Evolutionary conservation across 2,797 vertebrate species (phyloP).

Genomic region (Lemur catta): DNA sequence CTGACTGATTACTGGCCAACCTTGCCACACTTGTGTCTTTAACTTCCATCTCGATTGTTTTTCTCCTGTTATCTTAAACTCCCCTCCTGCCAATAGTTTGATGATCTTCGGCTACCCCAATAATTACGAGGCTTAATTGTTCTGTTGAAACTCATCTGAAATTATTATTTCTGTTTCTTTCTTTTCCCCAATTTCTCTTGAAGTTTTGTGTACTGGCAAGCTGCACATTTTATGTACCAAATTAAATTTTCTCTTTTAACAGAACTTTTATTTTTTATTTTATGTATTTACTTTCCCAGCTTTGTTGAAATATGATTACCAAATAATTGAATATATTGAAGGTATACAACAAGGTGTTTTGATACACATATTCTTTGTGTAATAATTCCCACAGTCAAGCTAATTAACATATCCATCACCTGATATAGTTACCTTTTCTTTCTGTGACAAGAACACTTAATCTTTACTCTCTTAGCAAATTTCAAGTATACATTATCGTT

Average conservation of each 20-base stretch:
- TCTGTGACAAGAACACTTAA: not conserved
- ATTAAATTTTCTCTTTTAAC: constrained; percentile 7
- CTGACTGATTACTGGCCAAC: not conserved
- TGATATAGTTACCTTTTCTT: not conserved
- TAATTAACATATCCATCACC: not conserved
- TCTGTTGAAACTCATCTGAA: not conserved
- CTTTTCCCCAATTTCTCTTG: not conserved
- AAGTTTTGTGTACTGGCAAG: not conserved
- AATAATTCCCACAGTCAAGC: not conserved
- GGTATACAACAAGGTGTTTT: not conserved
- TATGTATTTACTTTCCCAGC: not conserved
- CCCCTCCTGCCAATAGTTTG: not conserved
- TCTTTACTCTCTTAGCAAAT: not conserved
- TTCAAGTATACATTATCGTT: not conserved
- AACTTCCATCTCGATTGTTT: not conserved
- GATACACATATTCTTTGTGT: not conserved
- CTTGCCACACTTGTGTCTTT: not conserved
- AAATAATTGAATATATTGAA: not conserved
- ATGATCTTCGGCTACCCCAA: not conserved
- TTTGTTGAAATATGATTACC: not conserved
- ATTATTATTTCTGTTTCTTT: not conserved
- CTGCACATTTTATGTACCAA: not conserved
- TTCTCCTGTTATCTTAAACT: not conserved
- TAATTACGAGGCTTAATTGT: not conserved
- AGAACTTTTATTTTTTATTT: not conserved